Base-by-base conservation (phyloP, 1,140 invertebrate species). In the Drosophila melanica region DNA sequence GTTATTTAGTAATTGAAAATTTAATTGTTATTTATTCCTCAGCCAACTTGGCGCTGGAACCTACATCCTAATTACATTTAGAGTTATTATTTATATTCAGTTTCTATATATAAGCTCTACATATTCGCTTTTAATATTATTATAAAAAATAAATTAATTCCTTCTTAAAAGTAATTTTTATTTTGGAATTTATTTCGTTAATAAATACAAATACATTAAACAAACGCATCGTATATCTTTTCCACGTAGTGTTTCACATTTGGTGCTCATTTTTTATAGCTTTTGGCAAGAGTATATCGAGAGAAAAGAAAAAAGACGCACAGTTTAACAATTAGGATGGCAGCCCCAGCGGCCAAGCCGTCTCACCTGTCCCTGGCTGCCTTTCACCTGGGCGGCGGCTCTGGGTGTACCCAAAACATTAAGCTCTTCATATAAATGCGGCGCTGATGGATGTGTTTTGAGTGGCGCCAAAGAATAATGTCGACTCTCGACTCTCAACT, bases 361-460 rank as follows among this genome's bases (percentile, higher is more conserved):
- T 14, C 18, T 14, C 50, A 35, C 16, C 44, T 54, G 12, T 11
- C 16, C 47, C 11, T 4, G 12, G 2, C 47, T 18, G 14, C 37
- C 39, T 37, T 45, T 59, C 23, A 51, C 47, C 54, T 57, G 54
- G 7, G 33, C 47, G 50, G 11, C 45, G 11, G 20, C 27, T 20
- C 39, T 41, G 39, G 39, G 39, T 41, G 51, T 58, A 47, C 23
- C 59, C 48, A 20, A 18, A 57, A 54, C 70, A 60, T 68, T 73
- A 73, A 73, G 64, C 55, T 68, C 55, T 73, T 76, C 77, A 87
- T 75, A 78, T 67, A 82, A 87, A 86, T 82, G 73, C 67, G 63
- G 16, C 37, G 63, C 69, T 86, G 81, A 86, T 86, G 81, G 82
- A 86, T 86, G 81, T 86, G 79, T 82, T 86, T 87, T 72, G 82